Evolutionary conservation across 2,113 vertebrate genomes (phyloP).

Genomic region (Aepyceros melampus): DNA sequence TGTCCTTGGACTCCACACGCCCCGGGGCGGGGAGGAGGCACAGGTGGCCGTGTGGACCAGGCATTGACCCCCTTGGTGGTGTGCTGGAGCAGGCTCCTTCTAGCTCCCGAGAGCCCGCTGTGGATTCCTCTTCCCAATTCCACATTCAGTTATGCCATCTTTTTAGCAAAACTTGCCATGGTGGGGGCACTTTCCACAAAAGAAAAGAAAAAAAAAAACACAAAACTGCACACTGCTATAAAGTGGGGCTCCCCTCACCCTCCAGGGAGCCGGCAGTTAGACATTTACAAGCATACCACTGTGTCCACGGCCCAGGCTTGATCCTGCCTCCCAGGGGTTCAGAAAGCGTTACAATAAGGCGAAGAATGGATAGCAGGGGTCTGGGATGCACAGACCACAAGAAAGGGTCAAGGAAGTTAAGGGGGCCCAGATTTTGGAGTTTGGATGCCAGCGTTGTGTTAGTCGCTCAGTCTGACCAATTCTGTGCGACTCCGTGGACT

Average conservation of each 20-base stretch:
- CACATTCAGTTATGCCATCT: fast-evolving
- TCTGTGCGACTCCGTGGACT: neutral
- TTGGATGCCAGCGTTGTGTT: neutral
- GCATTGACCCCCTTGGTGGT: fast-evolving
- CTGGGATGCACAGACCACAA: neutral
- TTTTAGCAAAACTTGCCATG: neutral
- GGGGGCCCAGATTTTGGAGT: neutral
- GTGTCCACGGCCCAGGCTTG: neutral
- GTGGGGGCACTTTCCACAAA: neutral
- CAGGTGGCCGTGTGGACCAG: fast-evolving
- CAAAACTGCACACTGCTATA: neutral
- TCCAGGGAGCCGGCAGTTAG: neutral
- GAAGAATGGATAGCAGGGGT: fast-evolving
- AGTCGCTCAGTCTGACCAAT: neutral
- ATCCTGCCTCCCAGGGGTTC: neutral
- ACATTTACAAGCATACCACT: neutral
- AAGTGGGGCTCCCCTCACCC: neutral
- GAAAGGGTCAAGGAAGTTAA: neutral
- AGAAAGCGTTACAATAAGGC: neutral
- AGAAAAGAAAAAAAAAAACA: neutral
- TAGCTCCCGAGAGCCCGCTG: fast-evolving
- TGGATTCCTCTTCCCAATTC: neutral
- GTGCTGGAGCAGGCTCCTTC: neutral
- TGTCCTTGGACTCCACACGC: neutral
- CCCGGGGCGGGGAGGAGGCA: neutral